Conservation (phyloP, 2,797 vertebrate species). For the Rallus crepitans region DNA sequence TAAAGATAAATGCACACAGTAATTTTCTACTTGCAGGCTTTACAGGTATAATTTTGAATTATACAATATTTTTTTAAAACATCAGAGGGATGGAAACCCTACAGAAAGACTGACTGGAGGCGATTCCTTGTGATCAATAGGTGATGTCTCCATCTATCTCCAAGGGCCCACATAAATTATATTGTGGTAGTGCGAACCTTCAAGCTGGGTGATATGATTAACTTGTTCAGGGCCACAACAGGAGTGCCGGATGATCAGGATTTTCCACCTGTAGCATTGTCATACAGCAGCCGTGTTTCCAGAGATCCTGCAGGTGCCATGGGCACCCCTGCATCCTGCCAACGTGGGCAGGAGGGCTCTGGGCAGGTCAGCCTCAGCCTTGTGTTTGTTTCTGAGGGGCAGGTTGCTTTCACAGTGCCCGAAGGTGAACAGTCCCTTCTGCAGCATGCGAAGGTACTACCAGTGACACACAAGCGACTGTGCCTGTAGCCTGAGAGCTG, state of each 20-base stretch:
- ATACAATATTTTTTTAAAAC: constrained; percentile 62
- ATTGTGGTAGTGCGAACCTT: background rate
- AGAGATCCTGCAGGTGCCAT: background rate
- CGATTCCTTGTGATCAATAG: background rate
- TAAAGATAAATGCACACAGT: constrained; percentile 72
- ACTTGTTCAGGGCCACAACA: background rate
- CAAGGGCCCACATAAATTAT: constrained; percentile 16
- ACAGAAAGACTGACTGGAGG: constrained; percentile 31
- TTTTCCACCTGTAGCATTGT: background rate
- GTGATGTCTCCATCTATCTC: constrained; percentile 18
- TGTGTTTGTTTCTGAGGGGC: rapidly evolving
- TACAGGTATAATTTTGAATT: constrained; percentile 69
- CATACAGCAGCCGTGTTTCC: rapidly evolving
- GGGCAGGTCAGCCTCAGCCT: background rate
- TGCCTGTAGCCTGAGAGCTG: background rate
- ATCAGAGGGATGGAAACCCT: constrained; percentile 31
- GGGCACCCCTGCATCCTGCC: background rate
- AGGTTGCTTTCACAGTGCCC: background rate
- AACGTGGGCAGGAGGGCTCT: background rate
- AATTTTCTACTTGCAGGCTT: constrained; percentile 71
- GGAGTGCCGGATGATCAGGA: rapidly evolving
- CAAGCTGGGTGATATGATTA: background rate
- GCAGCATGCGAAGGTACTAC: rapidly evolving
- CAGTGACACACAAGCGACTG: rapidly evolving
- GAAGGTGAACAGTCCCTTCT: background rate